These are phyloP conservation scores for Drosophila demipolita DNA, from an alignment of 2,888 invertebrate genomes.

Conservation along the genomic window DNA sequence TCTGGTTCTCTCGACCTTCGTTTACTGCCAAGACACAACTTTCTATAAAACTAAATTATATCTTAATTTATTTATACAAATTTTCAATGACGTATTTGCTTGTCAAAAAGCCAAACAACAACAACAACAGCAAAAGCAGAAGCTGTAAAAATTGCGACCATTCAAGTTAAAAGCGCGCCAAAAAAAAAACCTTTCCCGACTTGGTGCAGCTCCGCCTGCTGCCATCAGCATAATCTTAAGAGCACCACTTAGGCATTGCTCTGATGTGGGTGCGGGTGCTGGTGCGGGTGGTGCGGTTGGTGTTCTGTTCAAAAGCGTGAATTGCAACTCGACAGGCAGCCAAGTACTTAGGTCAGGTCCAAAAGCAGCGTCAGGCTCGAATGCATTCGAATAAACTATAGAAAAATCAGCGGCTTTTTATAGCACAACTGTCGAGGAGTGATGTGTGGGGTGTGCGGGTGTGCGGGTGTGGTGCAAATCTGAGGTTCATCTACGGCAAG, in stretches of 20 bases:
- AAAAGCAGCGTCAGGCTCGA: slow-evolving; percentile 66
- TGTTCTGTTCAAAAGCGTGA: slow-evolving; percentile 55
- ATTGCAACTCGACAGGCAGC: slow-evolving; percentile 33
- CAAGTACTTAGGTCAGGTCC: slow-evolving; percentile 71
- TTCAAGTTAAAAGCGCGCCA: slow-evolving; percentile 65
- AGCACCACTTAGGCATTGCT: slow-evolving; percentile 65
- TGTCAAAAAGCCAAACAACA: slow-evolving; percentile 52
- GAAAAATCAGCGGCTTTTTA: slow-evolving; percentile 79
- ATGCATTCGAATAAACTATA: slow-evolving; percentile 81
- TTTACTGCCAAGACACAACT: slow-evolving; percentile 7
- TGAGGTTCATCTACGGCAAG: slow-evolving; percentile 42
- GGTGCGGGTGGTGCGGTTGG: slow-evolving; percentile 14
- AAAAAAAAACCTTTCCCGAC: slow-evolving; percentile 54
- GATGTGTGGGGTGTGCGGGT: background rate
- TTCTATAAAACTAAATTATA: slow-evolving; percentile 12
- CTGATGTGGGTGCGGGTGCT: background rate
- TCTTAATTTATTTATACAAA: slow-evolving; percentile 19
- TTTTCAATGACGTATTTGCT: slow-evolving; percentile 59
- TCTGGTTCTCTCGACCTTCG: slow-evolving; percentile 38
- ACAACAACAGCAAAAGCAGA: slow-evolving; percentile 2
- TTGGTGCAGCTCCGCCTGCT: slow-evolving; percentile 39
- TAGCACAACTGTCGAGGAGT: slow-evolving; percentile 41
- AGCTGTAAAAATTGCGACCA: slow-evolving; percentile 36
- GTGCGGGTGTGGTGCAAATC: background rate
- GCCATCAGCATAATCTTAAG: slow-evolving; percentile 78